Percentiles rank a stretch among this genome's conserved stretches.
Conservation (phyloP, 2,113 vertebrate genomes). For the Microtus montanus region DNA sequence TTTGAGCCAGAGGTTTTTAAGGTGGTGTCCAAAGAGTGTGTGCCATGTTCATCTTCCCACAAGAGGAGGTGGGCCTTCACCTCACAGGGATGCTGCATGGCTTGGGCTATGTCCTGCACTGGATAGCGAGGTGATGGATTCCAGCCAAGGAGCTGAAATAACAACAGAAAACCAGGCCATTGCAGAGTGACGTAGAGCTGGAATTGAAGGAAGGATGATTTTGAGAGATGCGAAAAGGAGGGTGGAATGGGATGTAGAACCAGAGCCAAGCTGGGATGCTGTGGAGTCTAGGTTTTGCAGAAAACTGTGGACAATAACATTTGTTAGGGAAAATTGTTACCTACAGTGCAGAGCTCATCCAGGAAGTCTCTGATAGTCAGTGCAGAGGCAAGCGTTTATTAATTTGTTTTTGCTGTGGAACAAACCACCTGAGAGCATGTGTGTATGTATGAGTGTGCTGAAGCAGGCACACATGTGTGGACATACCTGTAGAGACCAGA, state of each 20-base stretch:
- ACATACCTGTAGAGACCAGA: background rate
- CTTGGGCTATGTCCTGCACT: background rate
- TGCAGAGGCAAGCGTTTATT: background rate
- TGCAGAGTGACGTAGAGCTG: background rate
- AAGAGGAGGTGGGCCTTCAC: background rate
- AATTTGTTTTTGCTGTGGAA: conserved; percentile 31
- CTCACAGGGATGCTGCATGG: background rate
- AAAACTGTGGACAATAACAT: background rate
- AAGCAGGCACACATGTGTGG: too few species aligned
- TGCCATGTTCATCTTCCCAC: background rate
- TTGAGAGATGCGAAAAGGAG: background rate
- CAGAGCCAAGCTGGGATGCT: background rate
- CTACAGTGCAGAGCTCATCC: background rate
- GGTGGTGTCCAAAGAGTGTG: background rate
- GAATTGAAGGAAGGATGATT: conserved; percentile 6
- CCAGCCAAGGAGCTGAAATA: background rate
- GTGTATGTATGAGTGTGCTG: background rate
- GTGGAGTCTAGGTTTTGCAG: background rate
- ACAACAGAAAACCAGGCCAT: background rate
- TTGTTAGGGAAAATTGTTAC: background rate
- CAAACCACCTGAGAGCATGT: background rate
- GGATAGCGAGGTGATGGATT: background rate
- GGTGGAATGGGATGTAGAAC: background rate
- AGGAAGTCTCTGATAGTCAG: background rate
- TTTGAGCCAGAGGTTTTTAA: background rate